Evolutionary conservation across 2,888 invertebrate species (phyloP).

Genomic region (Parelbella ahira): DNA sequence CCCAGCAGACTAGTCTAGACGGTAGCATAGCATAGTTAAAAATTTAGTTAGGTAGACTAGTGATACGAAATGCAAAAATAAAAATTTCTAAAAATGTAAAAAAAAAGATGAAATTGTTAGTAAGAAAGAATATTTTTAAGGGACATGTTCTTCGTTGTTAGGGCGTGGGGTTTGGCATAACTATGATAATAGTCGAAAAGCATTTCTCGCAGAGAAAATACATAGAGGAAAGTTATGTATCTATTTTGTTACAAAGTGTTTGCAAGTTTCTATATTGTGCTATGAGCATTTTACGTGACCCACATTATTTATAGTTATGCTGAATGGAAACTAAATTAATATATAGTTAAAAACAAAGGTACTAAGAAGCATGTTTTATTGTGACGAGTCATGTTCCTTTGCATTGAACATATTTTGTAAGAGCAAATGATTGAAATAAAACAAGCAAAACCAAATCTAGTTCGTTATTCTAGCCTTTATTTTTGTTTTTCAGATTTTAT

Average conservation of each 20-base stretch:
- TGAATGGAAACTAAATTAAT: constrained; percentile 78
- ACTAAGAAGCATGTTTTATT: constrained; percentile 81
- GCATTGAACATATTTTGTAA: constrained; percentile 82
- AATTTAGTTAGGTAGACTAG: constrained; percentile 80
- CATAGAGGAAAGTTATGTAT: constrained; percentile 72
- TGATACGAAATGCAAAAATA: constrained; percentile 81
- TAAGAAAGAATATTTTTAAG: constrained; percentile 84
- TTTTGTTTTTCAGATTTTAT: no score
- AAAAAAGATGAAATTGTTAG: constrained; percentile 82
- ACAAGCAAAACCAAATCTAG: constrained; percentile 77
- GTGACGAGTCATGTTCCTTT: constrained; percentile 81
- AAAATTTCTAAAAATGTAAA: constrained; percentile 79
- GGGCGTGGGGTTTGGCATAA: constrained; percentile 78
- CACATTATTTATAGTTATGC: constrained; percentile 81
- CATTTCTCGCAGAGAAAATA: constrained; percentile 75
- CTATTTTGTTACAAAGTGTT: constrained; percentile 82
- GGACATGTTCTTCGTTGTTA: constrained; percentile 81
- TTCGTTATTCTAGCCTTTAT: constrained; percentile 51
- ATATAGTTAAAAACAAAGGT: constrained; percentile 79
- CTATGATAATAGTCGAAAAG: constrained; percentile 74
- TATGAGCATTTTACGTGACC: constrained; percentile 80
- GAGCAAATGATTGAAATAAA: constrained; percentile 81
- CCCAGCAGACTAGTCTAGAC: constrained; percentile 80
- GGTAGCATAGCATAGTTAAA: constrained; percentile 80
- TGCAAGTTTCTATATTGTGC: constrained; percentile 81